Conservation (phyloP, 2,888 invertebrate genomes). For the Eucriotettix oculatus region DNA sequence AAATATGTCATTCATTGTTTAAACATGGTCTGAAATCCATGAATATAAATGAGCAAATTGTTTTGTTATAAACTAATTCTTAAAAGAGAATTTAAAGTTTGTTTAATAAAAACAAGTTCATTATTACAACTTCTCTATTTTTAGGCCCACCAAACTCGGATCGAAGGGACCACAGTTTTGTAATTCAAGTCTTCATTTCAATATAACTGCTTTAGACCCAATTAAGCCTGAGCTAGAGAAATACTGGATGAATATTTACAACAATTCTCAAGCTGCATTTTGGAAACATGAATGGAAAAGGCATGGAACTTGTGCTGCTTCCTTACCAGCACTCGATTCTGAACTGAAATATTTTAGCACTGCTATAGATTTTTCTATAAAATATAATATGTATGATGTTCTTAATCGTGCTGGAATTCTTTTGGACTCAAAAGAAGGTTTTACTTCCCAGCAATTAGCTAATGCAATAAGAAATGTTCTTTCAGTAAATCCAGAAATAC, state of each 20-base stretch:
- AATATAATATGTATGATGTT: conserved; percentile 43
- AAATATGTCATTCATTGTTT: no score
- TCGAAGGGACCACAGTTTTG: conserved; percentile 54
- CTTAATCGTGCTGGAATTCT: conserved; percentile 36
- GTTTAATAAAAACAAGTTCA: no score
- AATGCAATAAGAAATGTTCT: conserved; percentile 34
- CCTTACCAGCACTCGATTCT: conserved; percentile 35
- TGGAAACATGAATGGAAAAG: conserved; percentile 75
- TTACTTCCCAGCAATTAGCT: conserved; percentile 26
- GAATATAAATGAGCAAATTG: no score
- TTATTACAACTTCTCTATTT: background rate
- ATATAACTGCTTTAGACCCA: conserved; percentile 37
- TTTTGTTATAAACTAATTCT: no score
- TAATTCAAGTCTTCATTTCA: conserved; percentile 48
- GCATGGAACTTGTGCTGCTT: conserved; percentile 63
- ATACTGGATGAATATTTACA: conserved; percentile 59
- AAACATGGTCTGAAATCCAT: no score
- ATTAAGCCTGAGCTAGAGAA: conserved; percentile 37
- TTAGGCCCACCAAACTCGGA: conserved; percentile 49
- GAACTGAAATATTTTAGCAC: conserved; percentile 51
- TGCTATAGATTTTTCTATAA: conserved; percentile 41
- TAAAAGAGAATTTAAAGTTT: no score
- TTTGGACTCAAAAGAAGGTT: conserved; percentile 25
- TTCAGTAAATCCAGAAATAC: conserved; percentile 41
- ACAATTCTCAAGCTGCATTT: conserved; percentile 29